Evolutionary conservation across 2,888 invertebrate species (phyloP).

Genomic region (Cataglyphis rosenhaueri): DNA sequence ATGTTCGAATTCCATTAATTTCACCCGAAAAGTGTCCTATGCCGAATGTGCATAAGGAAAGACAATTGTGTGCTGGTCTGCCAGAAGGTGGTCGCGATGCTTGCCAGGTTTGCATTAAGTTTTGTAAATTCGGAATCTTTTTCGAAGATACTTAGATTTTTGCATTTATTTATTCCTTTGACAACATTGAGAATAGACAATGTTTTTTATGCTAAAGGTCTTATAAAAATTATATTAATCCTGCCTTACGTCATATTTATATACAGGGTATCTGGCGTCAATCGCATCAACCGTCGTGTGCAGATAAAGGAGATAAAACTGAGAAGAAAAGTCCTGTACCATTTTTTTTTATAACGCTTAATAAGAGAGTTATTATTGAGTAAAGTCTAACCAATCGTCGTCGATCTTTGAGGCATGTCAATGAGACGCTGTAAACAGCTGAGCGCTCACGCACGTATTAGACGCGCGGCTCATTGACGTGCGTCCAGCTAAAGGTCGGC

Average conservation of each 20-base stretch:
- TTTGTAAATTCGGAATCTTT: not conserved
- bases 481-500: too few species aligned
- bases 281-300: too few species aligned
- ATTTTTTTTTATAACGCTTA: too few species aligned
- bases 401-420: too few species aligned
- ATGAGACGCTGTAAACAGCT: too few species aligned
- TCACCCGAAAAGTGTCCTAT: conserved; percentile 63
- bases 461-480: too few species aligned
- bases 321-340: too few species aligned
- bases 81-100: conserved; percentile 76
- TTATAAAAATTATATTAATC: not conserved
- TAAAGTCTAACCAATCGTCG: too few species aligned
- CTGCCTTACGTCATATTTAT: not conserved
- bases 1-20: conserved; percentile 74
- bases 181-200: not conserved
- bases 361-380: too few species aligned
- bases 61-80: conserved; percentile 78
- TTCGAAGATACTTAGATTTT: not conserved
- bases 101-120: conserved; percentile 75
- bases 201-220: not conserved
- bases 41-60: conserved; percentile 39
- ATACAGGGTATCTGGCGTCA: too few species aligned
- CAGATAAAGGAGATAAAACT: too few species aligned
- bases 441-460: too few species aligned
- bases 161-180: not conserved